Evolutionary conservation across 2,113 vertebrate genomes (phyloP).

Genomic region (Miniopterus natalensis): DNA sequence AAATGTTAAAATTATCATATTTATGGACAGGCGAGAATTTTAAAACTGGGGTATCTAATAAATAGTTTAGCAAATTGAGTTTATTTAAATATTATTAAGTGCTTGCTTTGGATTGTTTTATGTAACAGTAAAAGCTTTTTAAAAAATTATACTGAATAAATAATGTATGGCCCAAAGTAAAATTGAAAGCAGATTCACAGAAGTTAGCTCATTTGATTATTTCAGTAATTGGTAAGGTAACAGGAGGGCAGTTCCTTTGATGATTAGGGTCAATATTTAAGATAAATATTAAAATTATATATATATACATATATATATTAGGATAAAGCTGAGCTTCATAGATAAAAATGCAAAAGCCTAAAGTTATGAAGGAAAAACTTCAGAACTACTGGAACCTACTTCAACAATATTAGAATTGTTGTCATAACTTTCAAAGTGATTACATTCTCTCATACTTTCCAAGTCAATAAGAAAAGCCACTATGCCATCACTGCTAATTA

Average conservation of each 20-base stretch:
- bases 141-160: not conserved
- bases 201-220: slow-evolving; percentile 14
- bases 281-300: slow-evolving; percentile 28
- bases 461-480: not conserved
- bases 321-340: not conserved
- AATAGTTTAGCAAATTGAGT: slow-evolving; percentile 78
- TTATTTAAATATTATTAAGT: slow-evolving; percentile 78
- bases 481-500: not conserved
- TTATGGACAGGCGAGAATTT: slow-evolving; percentile 85
- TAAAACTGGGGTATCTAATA: slow-evolving; percentile 76
- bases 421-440: not conserved
- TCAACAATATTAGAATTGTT: not conserved
- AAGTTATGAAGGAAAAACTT: not conserved
- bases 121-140: not conserved
- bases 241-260: not conserved
- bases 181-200: not conserved
- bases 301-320: not conserved
- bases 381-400: not conserved
- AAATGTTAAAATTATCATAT: slow-evolving; percentile 98
- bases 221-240: not conserved
- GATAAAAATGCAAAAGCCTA: not conserved
- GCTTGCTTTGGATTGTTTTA: slow-evolving; percentile 54
- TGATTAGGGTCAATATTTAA: not conserved
- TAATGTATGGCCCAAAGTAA: not conserved
- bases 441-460: not conserved